A percentile compares a stretch with the other conserved stretches of the same genome.
These are phyloP conservation scores for Ophion slaviceki DNA, from an alignment of 2,888 invertebrate species.

Conservation along the genomic window DNA sequence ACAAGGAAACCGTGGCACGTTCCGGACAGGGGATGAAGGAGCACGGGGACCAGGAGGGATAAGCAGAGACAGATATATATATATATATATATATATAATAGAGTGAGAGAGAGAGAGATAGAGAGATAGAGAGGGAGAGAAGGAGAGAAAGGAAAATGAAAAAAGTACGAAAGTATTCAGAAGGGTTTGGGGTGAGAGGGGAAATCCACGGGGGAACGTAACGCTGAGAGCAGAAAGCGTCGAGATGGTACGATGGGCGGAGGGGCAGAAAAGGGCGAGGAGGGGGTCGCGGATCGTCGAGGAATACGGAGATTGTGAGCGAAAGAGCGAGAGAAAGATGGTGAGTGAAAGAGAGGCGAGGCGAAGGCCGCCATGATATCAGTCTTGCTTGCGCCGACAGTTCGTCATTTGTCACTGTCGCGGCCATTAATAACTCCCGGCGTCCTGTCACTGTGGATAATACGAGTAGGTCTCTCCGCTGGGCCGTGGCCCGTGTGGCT, in stretches of 20 bases:
- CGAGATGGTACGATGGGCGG: conserved; percentile 33
- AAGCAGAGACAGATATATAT: conserved; percentile 1
- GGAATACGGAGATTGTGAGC: conserved; percentile 54
- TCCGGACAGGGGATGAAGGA: conserved; percentile 62
- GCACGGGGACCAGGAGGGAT: conserved; percentile 29
- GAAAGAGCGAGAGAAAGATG: conserved; percentile 67
- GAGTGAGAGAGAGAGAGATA: conserved; percentile 30
- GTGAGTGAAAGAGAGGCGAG: conserved; percentile 76
- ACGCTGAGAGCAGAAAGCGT: conserved; percentile 52
- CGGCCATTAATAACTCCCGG: conserved; percentile 83
- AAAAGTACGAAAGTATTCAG: conserved; percentile 63
- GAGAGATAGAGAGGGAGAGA: conserved; percentile 18
- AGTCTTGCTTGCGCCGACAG: conserved; percentile 84
- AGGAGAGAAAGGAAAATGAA: conserved; percentile 34
- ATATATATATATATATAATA: conserved; percentile 3
- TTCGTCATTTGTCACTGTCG: conserved; percentile 84
- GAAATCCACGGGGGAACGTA: conserved; percentile 72
- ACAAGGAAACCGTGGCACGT: conserved; percentile 54
- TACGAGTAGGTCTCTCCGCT: conserved; percentile 81
- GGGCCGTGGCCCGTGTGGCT: conserved; percentile 72
- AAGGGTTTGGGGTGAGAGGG: conserved; percentile 67
- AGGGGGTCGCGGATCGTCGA: conserved; percentile 58
- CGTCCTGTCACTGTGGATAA: conserved; percentile 84
- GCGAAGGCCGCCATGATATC: conserved; percentile 83
- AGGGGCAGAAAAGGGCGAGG: conserved; percentile 7